These are phyloP conservation scores for Meloidogyne chitwoodi DNA, from an alignment of 1,140 invertebrate species.

Conservation along the genomic window DNA sequence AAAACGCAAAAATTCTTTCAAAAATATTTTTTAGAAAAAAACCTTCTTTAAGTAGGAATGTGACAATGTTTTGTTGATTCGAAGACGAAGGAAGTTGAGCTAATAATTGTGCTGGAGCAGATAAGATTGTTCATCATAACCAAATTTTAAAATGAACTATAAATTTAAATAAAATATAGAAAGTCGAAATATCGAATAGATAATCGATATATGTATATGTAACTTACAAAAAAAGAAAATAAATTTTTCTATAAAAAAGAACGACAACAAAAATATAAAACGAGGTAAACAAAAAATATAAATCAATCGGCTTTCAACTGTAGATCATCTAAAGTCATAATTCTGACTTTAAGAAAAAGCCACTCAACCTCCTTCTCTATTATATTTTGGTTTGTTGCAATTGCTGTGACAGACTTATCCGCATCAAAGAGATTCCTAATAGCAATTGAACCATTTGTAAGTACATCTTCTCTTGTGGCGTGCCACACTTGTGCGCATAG, in stretches of 20 bases:
- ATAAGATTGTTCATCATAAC: too few species aligned
- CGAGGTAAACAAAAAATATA: neutral
- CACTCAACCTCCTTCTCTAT: constrained; percentile 1
- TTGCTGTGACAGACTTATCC: neutral
- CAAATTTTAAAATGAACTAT: too few species aligned
- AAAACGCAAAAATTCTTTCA: too few species aligned
- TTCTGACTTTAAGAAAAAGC: constrained; percentile 5
- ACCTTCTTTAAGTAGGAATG: constrained; percentile 67
- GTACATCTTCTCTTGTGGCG: constrained; percentile 8
- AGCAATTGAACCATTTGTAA: neutral
- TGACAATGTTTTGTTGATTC: too few species aligned
- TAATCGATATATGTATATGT: neutral
- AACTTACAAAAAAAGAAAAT: neutral
- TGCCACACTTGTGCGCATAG: constrained; percentile 18
- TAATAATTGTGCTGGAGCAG: too few species aligned
- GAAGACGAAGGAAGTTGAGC: too few species aligned
- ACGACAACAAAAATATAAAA: neutral
- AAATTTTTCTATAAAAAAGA: neutral
- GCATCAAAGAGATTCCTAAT: constrained; percentile 13
- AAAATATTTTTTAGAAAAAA: too few species aligned
- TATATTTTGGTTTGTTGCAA: constrained; percentile 12
- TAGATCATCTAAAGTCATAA: constrained; percentile 10
- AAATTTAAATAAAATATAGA: too few species aligned
- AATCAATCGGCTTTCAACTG: constrained; percentile 30
- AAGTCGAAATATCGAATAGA: neutral